Conservation (phyloP, 2,888 invertebrate species). For the Lycophotia porphyrea region DNA sequence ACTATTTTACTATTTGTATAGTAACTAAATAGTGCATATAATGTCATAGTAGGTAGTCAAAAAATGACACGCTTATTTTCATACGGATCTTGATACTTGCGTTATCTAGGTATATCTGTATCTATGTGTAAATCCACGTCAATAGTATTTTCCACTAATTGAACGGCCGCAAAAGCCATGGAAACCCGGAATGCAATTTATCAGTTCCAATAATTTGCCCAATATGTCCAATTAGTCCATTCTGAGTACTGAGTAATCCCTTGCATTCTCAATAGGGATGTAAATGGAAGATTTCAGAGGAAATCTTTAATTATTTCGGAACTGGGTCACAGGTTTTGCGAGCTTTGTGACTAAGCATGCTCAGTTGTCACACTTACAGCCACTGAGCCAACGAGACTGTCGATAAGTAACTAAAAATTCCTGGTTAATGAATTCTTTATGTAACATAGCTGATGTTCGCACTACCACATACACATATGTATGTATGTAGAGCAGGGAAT, state of each 20-base stretch:
- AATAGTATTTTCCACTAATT: constrained; percentile 15
- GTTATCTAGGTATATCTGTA: neutral
- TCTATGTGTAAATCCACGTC: neutral
- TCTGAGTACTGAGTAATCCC: neutral
- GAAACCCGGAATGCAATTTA: constrained; percentile 14
- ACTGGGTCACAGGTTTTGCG: neutral
- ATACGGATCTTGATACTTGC: too few relatives aligned
- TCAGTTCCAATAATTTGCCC: neutral
- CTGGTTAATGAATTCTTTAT: neutral
- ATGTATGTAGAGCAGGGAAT: constrained; percentile 8
- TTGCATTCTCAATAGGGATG: neutral
- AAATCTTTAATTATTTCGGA: neutral
- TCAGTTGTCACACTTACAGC: neutral
- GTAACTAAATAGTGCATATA: too few relatives aligned
- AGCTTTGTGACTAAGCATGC: too few relatives aligned
- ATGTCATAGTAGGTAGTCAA: too few relatives aligned
- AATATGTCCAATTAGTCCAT: neutral
- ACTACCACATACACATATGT: neutral
- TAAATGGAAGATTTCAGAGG: neutral
- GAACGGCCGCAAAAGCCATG: neutral
- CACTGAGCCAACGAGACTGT: neutral
- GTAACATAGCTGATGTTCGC: neutral
- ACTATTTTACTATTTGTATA: too few relatives aligned
- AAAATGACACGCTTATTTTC: too few relatives aligned
- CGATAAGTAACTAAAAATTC: neutral